phyloP scores from a whole-genome alignment of 2,113 vertebrate genomes.

The Orthonyx spaldingii region DNA sequence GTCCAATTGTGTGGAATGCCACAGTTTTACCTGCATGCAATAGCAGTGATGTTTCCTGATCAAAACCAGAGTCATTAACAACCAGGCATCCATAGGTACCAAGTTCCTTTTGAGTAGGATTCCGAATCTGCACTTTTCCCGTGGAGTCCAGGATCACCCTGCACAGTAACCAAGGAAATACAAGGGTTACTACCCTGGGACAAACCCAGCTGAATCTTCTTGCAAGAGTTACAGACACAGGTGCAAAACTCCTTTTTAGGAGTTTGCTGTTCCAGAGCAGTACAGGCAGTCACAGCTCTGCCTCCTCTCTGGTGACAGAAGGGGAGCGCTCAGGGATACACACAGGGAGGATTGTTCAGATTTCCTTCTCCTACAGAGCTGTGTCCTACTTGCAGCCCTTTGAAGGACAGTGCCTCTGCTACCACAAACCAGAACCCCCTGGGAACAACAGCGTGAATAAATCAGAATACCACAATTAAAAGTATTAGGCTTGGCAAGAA shows the following conservation, averaged over 20 bases:
- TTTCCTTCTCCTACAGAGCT: neutral
- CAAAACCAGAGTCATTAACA: constrained; percentile 73
- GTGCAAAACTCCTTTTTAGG: neutral
- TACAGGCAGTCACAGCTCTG: neutral
- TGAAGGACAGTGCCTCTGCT: neutral
- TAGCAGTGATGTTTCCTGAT: constrained; percentile 75
- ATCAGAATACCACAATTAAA: neutral
- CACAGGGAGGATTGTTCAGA: neutral
- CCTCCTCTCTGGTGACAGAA: neutral
- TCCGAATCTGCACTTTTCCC: constrained; percentile 74
- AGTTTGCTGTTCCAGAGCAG: neutral
- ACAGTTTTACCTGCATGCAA: constrained; percentile 75
- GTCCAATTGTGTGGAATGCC: neutral
- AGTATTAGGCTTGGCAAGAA: constrained; percentile 13
- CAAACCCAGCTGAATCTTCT: neutral
- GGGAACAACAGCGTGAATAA: neutral
- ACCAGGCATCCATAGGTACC: constrained; percentile 81
- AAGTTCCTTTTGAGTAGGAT: constrained; percentile 71
- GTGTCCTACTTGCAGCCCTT: neutral
- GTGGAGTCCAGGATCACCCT: constrained; percentile 74
- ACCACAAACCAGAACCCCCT: neutral
- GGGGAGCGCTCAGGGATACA: neutral
- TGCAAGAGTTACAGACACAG: neutral
- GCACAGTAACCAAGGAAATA: neutral
- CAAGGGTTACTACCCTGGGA: neutral